phyloP scores from a whole-genome alignment of 2,888 invertebrate species.

The Cinara cedri region DNA sequence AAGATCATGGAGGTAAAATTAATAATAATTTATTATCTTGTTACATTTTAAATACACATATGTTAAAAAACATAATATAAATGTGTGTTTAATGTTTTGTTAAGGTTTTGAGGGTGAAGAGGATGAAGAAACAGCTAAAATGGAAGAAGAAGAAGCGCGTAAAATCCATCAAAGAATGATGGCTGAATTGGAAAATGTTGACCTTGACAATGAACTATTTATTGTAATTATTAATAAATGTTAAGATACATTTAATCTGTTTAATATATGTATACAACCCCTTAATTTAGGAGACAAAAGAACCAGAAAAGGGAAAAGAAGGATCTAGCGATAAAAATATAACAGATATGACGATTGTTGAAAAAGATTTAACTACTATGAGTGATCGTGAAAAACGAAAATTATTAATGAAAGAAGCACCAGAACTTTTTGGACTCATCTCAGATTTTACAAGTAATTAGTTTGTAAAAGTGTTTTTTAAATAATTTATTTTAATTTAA shows the following conservation, averaged over 20 bases:
- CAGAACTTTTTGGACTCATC: slow-evolving; percentile 80
- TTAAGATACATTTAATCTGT: neutral
- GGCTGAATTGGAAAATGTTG: slow-evolving; percentile 70
- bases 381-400: slow-evolving; percentile 77
- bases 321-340: slow-evolving; percentile 60
- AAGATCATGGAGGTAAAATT: slow-evolving; percentile 75
- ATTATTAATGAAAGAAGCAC: slow-evolving; percentile 82
- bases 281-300: slow-evolving; percentile 60
- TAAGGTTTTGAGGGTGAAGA: slow-evolving; percentile 65
- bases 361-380: slow-evolving; percentile 78
- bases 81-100: slow-evolving; percentile 29
- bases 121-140: slow-evolving; percentile 76
- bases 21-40: neutral
- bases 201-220: slow-evolving; percentile 56
- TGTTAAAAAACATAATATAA: slow-evolving; percentile 10
- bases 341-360: slow-evolving; percentile 68
- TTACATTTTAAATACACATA: slow-evolving; percentile 3
- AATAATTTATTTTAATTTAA: neutral
- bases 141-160: slow-evolving; percentile 84
- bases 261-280: neutral
- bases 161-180: slow-evolving; percentile 78
- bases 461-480: slow-evolving; percentile 19
- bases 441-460: slow-evolving; percentile 72
- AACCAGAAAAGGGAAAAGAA: slow-evolving; percentile 62
- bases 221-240: slow-evolving; percentile 28